These are phyloP conservation scores for Lycophotia porphyrea DNA, from an alignment of 2,888 invertebrate genomes.

Conservation along the genomic window DNA sequence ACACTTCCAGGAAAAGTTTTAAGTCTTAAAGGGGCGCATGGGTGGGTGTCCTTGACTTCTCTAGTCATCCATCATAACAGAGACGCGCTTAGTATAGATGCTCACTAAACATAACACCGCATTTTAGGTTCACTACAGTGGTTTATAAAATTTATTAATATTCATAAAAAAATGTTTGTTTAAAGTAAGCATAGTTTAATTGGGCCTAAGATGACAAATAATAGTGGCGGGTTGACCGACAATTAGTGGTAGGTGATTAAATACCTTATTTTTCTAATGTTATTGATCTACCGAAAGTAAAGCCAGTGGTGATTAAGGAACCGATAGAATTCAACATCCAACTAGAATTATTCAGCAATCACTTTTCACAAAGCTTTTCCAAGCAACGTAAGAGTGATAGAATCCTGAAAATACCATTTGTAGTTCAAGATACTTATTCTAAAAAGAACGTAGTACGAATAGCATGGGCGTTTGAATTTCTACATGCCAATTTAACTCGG, in stretches of 20 bases:
- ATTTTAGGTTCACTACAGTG: conserved; percentile 55
- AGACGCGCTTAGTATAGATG: conserved; percentile 67
- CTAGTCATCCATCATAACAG: conserved; percentile 78
- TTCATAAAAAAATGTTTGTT: conserved; percentile 2
- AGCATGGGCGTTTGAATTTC: background rate
- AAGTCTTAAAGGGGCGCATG: conserved; percentile 67
- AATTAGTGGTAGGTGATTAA: background rate
- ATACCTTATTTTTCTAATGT: background rate
- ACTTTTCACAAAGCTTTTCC: background rate
- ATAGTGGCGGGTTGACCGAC: too few species aligned
- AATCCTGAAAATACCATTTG: background rate
- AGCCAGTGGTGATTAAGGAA: background rate
- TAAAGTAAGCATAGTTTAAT: background rate
- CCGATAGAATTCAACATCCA: background rate
- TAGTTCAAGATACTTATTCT: background rate
- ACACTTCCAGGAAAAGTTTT: conserved; percentile 59
- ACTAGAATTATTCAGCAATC: background rate
- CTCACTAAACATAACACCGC: conserved; percentile 66
- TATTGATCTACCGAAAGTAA: background rate
- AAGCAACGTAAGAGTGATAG: background rate
- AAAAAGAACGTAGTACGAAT: background rate
- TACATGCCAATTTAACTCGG: background rate
- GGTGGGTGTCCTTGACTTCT: conserved; percentile 78
- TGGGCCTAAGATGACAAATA: background rate
- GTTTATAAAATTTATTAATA: conserved; percentile 32